Percentiles rank a stretch among this genome's conserved stretches.
Evolutionary conservation across 1,140 invertebrate species (phyloP).

Genomic region (Euwallacea fornicatus): DNA sequence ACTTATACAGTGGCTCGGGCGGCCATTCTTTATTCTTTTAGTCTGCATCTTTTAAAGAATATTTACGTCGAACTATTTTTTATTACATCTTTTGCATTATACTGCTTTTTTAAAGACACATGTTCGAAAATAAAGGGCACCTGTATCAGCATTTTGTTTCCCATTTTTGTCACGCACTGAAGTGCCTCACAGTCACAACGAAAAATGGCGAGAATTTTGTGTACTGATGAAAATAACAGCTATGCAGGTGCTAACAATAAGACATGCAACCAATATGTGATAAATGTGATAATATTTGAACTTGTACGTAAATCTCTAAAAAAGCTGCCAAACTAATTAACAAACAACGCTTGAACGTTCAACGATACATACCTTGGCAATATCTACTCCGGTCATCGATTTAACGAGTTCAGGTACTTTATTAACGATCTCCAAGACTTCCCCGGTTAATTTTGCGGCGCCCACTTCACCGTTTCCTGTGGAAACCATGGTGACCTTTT

Average conservation of each 20-base stretch:
- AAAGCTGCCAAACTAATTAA: too few relatives aligned
- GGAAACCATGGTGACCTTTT: slow-evolving; percentile 88
- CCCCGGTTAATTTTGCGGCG: slow-evolving; percentile 89
- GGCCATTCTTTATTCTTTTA: too few relatives aligned
- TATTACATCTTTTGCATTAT: too few relatives aligned
- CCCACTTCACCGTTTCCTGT: slow-evolving; percentile 90
- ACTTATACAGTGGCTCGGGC: too few relatives aligned
- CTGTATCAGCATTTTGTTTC: too few relatives aligned
- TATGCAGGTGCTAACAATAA: background rate
- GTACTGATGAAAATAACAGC: background rate
- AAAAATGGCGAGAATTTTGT: background rate
- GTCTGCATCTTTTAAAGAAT: too few relatives aligned
- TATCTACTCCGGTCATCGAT: slow-evolving; percentile 88
- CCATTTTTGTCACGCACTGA: too few relatives aligned
- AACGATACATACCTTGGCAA: slow-evolving; percentile 68
- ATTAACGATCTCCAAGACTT: slow-evolving; percentile 90
- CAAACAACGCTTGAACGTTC: too few relatives aligned
- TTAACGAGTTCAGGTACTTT: slow-evolving; percentile 89
- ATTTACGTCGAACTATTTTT: too few relatives aligned
- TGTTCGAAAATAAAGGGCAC: too few relatives aligned
- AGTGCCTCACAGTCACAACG: too few relatives aligned
- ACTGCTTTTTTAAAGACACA: too few relatives aligned
- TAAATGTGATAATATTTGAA: background rate
- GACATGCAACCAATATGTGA: background rate
- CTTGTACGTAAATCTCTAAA: background rate